Evolutionary conservation across 2,797 vertebrate species (phyloP).

Genomic region (Alcedo atthis): DNA sequence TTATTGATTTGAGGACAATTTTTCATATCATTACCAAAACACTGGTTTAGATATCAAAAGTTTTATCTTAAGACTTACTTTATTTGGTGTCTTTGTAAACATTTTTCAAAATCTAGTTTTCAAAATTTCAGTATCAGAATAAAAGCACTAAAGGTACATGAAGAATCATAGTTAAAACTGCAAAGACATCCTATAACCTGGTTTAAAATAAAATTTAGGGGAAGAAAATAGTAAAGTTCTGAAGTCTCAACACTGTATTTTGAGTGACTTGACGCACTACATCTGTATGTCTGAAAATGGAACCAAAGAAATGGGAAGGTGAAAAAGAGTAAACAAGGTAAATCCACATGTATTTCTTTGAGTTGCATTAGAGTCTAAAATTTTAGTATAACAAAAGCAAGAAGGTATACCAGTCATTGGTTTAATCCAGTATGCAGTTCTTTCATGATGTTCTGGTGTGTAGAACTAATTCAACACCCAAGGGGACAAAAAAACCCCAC

Average conservation of each 20-base stretch:
- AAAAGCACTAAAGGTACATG: neutral
- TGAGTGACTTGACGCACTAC: neutral
- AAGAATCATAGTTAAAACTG: neutral
- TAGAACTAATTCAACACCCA: neutral
- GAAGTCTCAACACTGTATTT: neutral
- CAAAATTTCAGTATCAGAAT: neutral
- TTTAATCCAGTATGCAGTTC: neutral
- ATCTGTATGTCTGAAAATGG: neutral
- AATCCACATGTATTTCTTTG: neutral
- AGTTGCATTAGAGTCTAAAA: neutral
- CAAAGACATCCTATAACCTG: neutral
- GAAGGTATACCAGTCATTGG: neutral
- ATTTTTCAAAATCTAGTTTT: neutral
- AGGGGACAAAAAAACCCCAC: neutral
- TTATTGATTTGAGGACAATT: neutral
- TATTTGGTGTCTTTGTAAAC: neutral
- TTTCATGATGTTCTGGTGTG: neutral
- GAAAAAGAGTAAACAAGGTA: neutral
- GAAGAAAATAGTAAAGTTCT: neutral
- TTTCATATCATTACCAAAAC: neutral
- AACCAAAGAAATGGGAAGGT: neutral
- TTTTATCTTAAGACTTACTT: neutral
- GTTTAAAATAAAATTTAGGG: neutral
- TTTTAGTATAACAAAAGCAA: neutral
- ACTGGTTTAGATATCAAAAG: neutral